Conservation (phyloP, 2,888 invertebrate species). For the Lepetodrilus schrolli region DNA sequence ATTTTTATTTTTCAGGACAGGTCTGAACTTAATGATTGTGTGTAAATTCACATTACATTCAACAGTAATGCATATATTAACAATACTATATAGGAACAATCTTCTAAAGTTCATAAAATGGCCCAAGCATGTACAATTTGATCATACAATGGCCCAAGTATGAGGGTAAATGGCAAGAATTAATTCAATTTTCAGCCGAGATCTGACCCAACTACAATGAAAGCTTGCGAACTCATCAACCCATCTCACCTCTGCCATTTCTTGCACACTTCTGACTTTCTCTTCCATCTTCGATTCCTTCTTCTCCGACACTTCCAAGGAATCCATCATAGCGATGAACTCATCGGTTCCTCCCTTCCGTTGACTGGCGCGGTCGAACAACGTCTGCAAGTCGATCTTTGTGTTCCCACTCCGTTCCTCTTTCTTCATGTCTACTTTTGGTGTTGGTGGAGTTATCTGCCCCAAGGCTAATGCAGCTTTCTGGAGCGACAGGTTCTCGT, state of each 20-base stretch:
- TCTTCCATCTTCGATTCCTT: not conserved
- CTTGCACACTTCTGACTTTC: not conserved
- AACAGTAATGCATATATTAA: too few relatives aligned
- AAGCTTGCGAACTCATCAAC: too few relatives aligned
- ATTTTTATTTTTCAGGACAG: not conserved
- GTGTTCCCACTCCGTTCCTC: conserved; percentile 9
- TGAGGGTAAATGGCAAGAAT: too few relatives aligned
- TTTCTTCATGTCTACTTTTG: not conserved
- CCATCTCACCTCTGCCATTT: too few relatives aligned
- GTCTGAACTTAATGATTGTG: too few relatives aligned
- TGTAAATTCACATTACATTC: too few relatives aligned
- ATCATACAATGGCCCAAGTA: too few relatives aligned
- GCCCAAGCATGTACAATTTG: too few relatives aligned
- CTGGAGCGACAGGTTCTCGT: conserved; percentile 45
- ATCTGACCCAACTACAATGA: not conserved
- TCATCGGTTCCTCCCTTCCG: conserved; percentile 45
- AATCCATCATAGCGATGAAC: conserved; percentile 54
- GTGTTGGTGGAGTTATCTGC: conserved; percentile 44
- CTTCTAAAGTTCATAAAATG: too few relatives aligned
- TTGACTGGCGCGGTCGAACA: conserved; percentile 36
- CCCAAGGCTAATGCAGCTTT: conserved; percentile 55
- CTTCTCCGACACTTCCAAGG: conserved; percentile 41
- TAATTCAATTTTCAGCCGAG: not conserved
- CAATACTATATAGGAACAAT: too few relatives aligned
- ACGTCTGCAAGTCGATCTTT: conserved; percentile 48